Base-by-base conservation (phyloP, 2,888 invertebrate genomes). In the Sinhomidia bicolor region DNA sequence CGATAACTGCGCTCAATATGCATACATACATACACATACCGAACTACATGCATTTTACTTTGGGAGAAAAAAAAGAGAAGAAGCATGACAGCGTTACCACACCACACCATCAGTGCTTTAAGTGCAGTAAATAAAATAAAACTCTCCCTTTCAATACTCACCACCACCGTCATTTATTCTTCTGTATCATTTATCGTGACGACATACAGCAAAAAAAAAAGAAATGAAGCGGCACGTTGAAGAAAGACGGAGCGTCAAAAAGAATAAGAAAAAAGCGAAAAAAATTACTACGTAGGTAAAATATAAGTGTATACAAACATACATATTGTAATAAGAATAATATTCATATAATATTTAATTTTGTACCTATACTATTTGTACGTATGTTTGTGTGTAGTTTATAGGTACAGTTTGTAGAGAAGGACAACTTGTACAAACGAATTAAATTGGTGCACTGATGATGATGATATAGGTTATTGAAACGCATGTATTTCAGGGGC, bases 401-500 rank as follows among this genome's bases (percentile, higher is more conserved):
- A n/a, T n/a, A n/a, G n/a, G n/a, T n/a, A n/a, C n/a, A n/a, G n/a
- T n/a, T n/a, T n/a, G n/a, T n/a, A n/a, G n/a, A n/a, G n/a, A n/a
- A n/a, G n/a, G n/a, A n/a, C n/a, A n/a, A n/a, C n/a, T n/a, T n/a
- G n/a, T n/a, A n/a, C n/a, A n/a, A n/a, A n/a, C n/a, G n/a, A 23
- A 26, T 23, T 65, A 65, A 29, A 65, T 65, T 29, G 62, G 32
- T 65, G 29, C 17, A 65, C 32, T n/a, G n/a, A n/a, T n/a, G n/a
- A n/a, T 32, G 29, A 17, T 74, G 74, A 76, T 74, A 78, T 76
- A 89, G 88, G 88, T 89, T 89, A 89, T 85, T 85, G 84, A 89
- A 85, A 89, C 79, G 85, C 85, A 89, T 89, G 80, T 89, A 82
- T 90, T 90, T 89, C 86, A 90, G 85, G 82, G 91, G 90, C 91